Evolutionary conservation across 2,113 vertebrate species (phyloP).

Genomic region (Sturnus vulgaris): DNA sequence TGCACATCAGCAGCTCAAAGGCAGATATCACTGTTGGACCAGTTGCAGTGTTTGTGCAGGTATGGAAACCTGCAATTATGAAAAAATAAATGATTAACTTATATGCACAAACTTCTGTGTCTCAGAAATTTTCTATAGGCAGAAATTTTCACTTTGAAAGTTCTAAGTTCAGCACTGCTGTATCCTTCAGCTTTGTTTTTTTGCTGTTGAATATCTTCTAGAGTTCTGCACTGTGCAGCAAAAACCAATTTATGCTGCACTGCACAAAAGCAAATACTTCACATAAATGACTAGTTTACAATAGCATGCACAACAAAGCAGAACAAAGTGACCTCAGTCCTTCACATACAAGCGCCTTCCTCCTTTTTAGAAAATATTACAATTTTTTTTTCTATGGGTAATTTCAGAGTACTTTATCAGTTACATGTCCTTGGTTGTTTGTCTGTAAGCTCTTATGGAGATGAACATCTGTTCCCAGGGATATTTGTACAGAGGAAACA

Average conservation of each 20-base stretch:
- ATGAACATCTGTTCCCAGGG: constrained; percentile 28
- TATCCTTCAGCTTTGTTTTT: background rate
- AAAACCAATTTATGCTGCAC: background rate
- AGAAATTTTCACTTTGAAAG: background rate
- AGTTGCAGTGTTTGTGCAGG: background rate
- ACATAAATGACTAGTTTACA: background rate
- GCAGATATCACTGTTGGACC: background rate
- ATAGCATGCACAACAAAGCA: background rate
- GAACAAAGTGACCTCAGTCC: background rate
- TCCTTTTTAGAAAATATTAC: constrained; percentile 1
- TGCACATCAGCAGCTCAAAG: background rate
- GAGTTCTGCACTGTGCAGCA: background rate
- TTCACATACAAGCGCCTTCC: background rate
- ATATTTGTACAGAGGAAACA: constrained; percentile 1
- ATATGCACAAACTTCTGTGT: background rate
- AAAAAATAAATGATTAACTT: background rate
- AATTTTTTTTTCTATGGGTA: background rate
- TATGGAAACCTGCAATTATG: background rate
- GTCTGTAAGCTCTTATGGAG: constrained; percentile 15
- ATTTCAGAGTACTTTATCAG: constrained; percentile 26
- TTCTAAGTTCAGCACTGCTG: background rate
- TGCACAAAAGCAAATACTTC: constrained; percentile 23
- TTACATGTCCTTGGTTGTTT: constrained; percentile 7
- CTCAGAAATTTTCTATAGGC: background rate
- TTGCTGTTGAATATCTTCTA: background rate